Conservation (phyloP, 2,888 invertebrate species). For the Diarsia mendica region DNA sequence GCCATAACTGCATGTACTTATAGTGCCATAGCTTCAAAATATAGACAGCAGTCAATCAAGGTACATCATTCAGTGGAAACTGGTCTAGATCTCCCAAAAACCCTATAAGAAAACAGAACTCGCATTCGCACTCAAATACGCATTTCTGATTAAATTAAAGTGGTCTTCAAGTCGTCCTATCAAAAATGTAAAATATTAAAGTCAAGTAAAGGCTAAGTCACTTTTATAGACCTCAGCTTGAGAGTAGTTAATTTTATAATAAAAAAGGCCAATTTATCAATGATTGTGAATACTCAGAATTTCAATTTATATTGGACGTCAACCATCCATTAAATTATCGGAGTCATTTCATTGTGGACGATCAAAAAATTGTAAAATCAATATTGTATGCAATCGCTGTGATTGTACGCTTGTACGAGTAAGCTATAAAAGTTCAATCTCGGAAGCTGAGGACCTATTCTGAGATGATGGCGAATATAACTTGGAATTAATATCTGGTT, state of each 20-base stretch:
- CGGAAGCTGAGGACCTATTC: slow-evolving; percentile 70
- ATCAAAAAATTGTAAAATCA: slow-evolving; percentile 80
- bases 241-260: not conserved
- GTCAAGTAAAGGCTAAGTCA: not conserved
- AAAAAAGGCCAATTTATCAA: slow-evolving; percentile 4
- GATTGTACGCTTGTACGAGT: slow-evolving; percentile 75
- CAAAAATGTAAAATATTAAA: not conserved
- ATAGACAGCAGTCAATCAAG: too few relatives aligned
- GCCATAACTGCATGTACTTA: not conserved
- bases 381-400: slow-evolving; percentile 81
- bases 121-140: too few relatives aligned
- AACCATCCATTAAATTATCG: slow-evolving; percentile 47
- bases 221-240: not conserved
- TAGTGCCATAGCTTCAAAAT: not conserved
- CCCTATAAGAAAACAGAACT: not conserved
- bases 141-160: not conserved
- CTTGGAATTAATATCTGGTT: not conserved
- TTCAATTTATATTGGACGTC: slow-evolving; percentile 43
- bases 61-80: not conserved
- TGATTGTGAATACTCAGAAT: slow-evolving; percentile 34
- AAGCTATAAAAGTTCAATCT: slow-evolving; percentile 79
- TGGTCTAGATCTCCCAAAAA: not conserved
- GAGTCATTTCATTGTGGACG: slow-evolving; percentile 68
- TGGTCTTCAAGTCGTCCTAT: not conserved
- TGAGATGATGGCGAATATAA: slow-evolving; percentile 40